Base-by-base conservation (phyloP, 1,140 invertebrate genomes). In the Drosophila funebris region DNA sequence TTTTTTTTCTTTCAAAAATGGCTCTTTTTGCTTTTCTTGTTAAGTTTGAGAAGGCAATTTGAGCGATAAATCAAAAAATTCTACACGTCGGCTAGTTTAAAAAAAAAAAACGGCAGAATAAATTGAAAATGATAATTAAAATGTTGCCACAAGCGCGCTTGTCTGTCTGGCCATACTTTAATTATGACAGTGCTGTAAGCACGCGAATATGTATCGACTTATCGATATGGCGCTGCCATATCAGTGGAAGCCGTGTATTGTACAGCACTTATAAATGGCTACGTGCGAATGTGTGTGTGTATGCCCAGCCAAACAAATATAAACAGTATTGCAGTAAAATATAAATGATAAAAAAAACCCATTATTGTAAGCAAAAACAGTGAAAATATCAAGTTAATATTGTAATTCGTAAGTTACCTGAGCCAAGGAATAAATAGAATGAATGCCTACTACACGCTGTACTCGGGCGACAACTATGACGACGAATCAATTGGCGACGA, bases 401-500 rank as follows among this genome's bases (percentile, higher is more conserved):
- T 41, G 14, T 7, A 16, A 11, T 24, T 24, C 2, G 13, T 14
- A 22, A 8, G 2, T 24, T 39, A 18, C 27, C 4, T 20, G n/a
- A n/a, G n/a, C n/a, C 13, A 20, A 31, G 18, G 4, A 50, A 24
- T 11, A 4, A 4, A 22, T 11, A 43, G 4, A 43, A 82, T 87
- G 82, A 82, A 69, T 44, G 46, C 75, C 29, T 88, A 82, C 56
- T 87, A 78, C 52, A 83, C 60, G n/a, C 36, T 64, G 0, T 83
- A 72, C 50, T 70, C 83, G 7, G 79, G 76, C 13, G 73, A 69
- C 8, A 85, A 83, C 52, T 88, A 88, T 41, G 83, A 88, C 24
- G 83, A 88, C 27, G 83, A 88, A 39, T 88, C 83, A 5, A 89
- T 89, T 27, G 83, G 83, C 0, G 83, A 88, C 18, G 83, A 88